Conservation (phyloP, 2,113 vertebrate genomes). For the Colossoma macropomum region DNA sequence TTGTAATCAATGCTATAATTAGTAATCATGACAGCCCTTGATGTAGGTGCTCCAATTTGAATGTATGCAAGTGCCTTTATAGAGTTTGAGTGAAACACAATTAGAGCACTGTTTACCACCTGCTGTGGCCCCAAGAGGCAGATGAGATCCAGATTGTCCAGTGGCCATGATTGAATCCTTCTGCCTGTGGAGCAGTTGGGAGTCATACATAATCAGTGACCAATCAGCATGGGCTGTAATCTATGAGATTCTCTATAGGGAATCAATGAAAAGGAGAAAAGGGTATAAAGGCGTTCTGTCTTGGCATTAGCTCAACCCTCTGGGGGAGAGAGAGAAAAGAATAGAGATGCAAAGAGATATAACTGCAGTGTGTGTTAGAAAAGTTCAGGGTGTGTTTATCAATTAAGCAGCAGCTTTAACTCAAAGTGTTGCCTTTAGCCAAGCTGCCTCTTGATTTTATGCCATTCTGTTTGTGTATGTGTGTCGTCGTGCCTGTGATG, state of each 20-base stretch:
- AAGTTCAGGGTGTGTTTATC: constrained; percentile 3
- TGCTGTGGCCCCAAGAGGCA: constrained; percentile 7
- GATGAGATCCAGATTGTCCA: constrained; percentile 16
- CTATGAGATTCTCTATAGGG: constrained; percentile 1
- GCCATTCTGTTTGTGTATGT: neutral
- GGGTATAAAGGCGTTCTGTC: constrained; percentile 25
- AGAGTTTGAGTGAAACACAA: neutral
- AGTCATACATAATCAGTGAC: constrained; percentile 1
- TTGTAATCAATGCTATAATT: no score
- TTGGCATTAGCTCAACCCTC: neutral
- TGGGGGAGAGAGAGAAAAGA: neutral
- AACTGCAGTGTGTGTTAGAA: constrained; percentile 2
- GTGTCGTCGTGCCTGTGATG: no score
- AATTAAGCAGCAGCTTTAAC: constrained; percentile 9
- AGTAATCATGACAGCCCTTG: no score
- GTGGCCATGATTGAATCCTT: constrained; percentile 23
- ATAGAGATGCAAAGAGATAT: neutral
- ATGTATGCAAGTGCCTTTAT: neutral
- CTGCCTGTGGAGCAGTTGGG: neutral
- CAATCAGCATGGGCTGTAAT: constrained; percentile 7
- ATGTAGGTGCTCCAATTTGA: no score
- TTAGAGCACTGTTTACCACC: neutral
- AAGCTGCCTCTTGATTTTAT: neutral
- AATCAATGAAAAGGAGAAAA: constrained; percentile 15
- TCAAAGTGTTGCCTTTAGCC: neutral